phyloP scores from a whole-genome alignment of 2,797 vertebrate genomes.

The Muscicapa striata region DNA sequence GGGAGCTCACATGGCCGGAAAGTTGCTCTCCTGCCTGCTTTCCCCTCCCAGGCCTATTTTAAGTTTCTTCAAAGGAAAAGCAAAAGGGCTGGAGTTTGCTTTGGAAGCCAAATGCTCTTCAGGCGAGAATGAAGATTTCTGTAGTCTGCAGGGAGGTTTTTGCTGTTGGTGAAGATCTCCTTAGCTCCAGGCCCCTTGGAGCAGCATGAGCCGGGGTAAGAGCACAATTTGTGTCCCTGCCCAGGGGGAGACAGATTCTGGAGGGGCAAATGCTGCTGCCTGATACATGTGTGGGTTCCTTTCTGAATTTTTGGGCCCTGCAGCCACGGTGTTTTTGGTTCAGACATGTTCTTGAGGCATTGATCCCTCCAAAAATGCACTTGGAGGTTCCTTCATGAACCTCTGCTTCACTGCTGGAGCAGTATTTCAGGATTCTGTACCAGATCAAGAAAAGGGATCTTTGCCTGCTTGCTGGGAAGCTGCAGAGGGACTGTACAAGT shows the following conservation, averaged over 20 bases:
- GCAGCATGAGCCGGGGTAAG: neutral
- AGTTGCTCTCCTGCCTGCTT: neutral
- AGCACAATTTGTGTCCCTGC: neutral
- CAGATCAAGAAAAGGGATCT: neutral
- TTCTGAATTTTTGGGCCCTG: rapidly evolving
- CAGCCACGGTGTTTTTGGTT: neutral
- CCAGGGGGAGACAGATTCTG: rapidly evolving
- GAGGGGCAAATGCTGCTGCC: neutral
- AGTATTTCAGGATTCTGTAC: neutral
- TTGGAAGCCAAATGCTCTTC: slow-evolving; percentile 4
- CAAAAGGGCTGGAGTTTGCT: neutral
- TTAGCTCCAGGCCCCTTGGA: neutral
- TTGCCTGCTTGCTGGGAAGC: neutral
- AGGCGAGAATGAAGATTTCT: neutral
- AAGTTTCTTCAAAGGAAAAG: neutral
- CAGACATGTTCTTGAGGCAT: rapidly evolving
- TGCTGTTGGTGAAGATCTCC: neutral
- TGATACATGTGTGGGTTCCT: rapidly evolving
- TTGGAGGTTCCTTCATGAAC: rapidly evolving
- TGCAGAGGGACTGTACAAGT: neutral
- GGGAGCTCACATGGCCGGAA: slow-evolving; percentile 6
- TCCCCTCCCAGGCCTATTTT: neutral
- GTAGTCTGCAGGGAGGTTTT: neutral
- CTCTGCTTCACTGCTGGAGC: neutral
- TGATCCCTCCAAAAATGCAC: neutral